Conservation (phyloP, 2,888 invertebrate genomes). For the Atherix ibis region DNA sequence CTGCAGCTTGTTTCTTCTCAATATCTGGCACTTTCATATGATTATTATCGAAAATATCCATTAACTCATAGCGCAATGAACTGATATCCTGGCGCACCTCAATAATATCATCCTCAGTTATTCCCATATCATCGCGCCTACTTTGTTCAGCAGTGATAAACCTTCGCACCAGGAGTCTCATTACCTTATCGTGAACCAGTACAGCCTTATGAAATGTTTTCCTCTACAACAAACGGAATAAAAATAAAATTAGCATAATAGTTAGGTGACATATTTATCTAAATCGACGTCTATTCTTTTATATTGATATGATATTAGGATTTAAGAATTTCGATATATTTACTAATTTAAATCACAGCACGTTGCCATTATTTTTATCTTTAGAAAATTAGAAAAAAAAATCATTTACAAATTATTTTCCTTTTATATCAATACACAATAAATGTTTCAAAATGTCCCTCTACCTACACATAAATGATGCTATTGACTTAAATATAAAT, state of each 20-base stretch:
- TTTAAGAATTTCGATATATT: too few relatives aligned
- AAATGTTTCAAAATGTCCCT: too few relatives aligned
- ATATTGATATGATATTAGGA: too few relatives aligned
- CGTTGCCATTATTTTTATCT: too few relatives aligned
- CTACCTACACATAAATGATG: too few relatives aligned
- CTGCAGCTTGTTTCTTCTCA: conserved; percentile 39
- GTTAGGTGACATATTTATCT: too few relatives aligned
- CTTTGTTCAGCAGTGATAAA: conserved; percentile 82
- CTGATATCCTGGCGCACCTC: conserved; percentile 96
- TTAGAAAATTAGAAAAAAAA: too few relatives aligned
- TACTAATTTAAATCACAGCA: too few relatives aligned
- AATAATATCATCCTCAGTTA: conserved; percentile 95
- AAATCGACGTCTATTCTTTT: too few relatives aligned
- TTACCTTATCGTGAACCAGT: conserved; percentile 64
- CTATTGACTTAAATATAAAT: too few relatives aligned
- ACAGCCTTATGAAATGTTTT: conserved; percentile 56
- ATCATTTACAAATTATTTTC: too few relatives aligned
- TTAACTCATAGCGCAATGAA: conserved; percentile 79
- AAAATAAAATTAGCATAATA: not conserved
- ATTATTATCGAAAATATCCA: conserved; percentile 79
- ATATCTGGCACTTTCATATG: conserved; percentile 71
- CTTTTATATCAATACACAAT: too few relatives aligned
- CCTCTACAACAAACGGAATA: conserved; percentile 35
- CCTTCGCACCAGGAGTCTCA: conserved; percentile 73
- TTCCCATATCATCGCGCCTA: conserved; percentile 77